phyloP scores from a whole-genome alignment of 2,888 invertebrate species.

The Germaria angustata region DNA sequence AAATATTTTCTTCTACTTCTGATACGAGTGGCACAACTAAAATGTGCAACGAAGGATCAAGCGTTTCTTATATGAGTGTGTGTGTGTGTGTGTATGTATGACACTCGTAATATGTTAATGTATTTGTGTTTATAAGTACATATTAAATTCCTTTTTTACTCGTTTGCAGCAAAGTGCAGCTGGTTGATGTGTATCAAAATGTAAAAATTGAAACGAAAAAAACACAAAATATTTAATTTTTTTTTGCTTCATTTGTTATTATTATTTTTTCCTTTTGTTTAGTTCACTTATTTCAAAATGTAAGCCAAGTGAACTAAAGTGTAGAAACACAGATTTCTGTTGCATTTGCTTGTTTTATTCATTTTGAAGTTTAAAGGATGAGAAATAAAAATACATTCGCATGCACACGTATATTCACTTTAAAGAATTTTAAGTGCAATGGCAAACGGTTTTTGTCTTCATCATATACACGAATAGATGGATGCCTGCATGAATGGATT shows the following conservation, averaged over 20 bases:
- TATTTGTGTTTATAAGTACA: neutral
- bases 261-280: constrained; percentile 31
- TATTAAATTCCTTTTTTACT: constrained; percentile 17
- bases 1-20: constrained; percentile 19
- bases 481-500: constrained; percentile 11
- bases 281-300: constrained; percentile 48
- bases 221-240: neutral
- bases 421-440: constrained; percentile 32
- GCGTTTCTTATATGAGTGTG: constrained; percentile 27
- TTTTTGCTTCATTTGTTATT: constrained; percentile 8
- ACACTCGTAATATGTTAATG: neutral
- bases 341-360: constrained; percentile 27
- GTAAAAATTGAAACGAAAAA: constrained; percentile 12
- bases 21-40: neutral
- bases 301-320: constrained; percentile 60
- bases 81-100: neutral
- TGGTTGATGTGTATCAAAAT: constrained; percentile 27
- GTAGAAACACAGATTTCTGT: constrained; percentile 34
- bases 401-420: neutral
- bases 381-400: neutral
- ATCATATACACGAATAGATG: constrained; percentile 21
- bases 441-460: constrained; percentile 41
- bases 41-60: constrained; percentile 45
- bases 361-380: constrained; percentile 34
- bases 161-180: constrained; percentile 50